phyloP scores from a whole-genome alignment of 2,797 vertebrate genomes.

The Typhlichthys eigenmanni region DNA sequence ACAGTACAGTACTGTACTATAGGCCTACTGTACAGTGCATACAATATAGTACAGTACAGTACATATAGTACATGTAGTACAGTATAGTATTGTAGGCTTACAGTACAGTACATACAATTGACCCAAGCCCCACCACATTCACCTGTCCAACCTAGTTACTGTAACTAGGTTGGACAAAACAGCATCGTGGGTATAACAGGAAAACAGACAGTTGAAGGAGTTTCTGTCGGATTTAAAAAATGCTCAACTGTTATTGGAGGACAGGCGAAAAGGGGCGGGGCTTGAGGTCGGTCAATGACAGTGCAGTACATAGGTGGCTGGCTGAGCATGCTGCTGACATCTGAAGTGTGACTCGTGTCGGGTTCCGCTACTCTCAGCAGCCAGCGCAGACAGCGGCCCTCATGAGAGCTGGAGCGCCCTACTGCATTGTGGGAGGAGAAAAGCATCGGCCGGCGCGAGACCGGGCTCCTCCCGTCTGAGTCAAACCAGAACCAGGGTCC shows the following conservation, averaged over 20 bases:
- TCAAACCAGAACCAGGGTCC: slow-evolving; percentile 51
- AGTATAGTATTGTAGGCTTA: no score
- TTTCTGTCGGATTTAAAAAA: no score
- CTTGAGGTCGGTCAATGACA: background rate
- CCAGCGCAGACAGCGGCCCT: slow-evolving; percentile 73
- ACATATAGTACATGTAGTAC: background rate
- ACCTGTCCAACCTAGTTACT: no score
- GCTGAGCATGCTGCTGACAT: background rate
- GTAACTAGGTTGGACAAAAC: no score
- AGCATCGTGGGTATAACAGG: no score
- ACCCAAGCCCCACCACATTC: no score
- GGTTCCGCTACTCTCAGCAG: slow-evolving; percentile 56
- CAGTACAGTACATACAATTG: background rate
- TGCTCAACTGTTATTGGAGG: no score
- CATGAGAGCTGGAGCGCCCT: slow-evolving; percentile 70
- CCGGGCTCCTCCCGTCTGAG: slow-evolving; percentile 52
- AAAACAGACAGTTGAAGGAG: no score
- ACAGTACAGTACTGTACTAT: no score
- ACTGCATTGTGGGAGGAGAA: slow-evolving; percentile 55
- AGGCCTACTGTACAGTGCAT: background rate
- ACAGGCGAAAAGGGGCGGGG: no score
- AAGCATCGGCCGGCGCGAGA: slow-evolving; percentile 38
- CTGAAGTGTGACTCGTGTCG: slow-evolving; percentile 27
- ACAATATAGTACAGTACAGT: background rate
- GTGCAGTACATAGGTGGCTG: background rate